Evolutionary conservation across 2,113 vertebrate genomes (phyloP).

Genomic region (Macroglossus sobrinus): DNA sequence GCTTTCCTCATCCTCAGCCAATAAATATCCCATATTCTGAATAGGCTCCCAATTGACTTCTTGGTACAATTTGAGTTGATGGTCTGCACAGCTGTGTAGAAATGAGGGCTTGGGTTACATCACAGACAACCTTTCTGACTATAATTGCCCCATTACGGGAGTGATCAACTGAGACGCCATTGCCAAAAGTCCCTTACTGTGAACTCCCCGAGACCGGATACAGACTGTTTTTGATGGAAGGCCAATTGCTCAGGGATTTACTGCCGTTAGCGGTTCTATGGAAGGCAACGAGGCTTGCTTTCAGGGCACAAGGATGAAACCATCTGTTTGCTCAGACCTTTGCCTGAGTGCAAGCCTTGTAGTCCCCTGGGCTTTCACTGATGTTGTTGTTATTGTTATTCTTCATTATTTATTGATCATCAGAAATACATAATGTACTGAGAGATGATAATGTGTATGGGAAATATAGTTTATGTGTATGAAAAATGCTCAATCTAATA

Average conservation of each 20-base stretch:
- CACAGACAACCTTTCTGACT: constrained; percentile 67
- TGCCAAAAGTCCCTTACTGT: constrained; percentile 60
- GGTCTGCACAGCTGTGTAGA: constrained; percentile 73
- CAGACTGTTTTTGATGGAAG: constrained; percentile 74
- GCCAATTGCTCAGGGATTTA: constrained; percentile 68
- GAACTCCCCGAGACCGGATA: constrained; percentile 66
- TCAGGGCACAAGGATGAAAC: constrained; percentile 58
- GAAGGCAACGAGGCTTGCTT: constrained; percentile 52
- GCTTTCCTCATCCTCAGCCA: constrained; percentile 68
- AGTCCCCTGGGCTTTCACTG: constrained; percentile 16
- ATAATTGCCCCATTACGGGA: constrained; percentile 74
- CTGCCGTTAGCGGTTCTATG: constrained; percentile 41
- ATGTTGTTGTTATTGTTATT: constrained; percentile 74
- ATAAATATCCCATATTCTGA: constrained; percentile 69
- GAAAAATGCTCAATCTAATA: constrained; percentile 25
- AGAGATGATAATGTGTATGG: constrained; percentile 42
- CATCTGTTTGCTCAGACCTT: constrained; percentile 71
- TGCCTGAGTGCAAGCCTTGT: constrained; percentile 54
- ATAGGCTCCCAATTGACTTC: constrained; percentile 63
- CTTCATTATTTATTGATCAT: constrained; percentile 77
- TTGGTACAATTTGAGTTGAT: constrained; percentile 70
- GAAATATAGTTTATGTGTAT: constrained; percentile 35
- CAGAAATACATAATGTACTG: constrained; percentile 62
- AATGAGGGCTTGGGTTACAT: constrained; percentile 67
- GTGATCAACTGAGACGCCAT: constrained; percentile 69